These are phyloP conservation scores for Holothuria leucospilota DNA, from an alignment of 53 echinoderm and acorn worm species.

Conservation along the genomic window DNA sequence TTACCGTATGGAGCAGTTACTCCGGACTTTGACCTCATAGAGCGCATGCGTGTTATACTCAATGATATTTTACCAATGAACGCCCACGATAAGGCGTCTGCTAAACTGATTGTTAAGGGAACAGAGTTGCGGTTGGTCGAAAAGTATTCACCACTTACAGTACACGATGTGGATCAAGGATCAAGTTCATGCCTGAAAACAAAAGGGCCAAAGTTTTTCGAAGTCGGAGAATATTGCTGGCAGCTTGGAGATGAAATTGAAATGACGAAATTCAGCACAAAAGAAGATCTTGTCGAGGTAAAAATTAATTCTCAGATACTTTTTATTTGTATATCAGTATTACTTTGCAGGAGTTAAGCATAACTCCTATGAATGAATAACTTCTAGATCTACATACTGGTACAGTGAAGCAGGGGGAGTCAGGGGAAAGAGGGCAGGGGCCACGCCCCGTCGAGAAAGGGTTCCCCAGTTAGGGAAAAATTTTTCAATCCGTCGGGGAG, in stretches of 20 bases:
- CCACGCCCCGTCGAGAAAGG: too few relatives aligned
- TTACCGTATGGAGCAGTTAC: slow-evolving; percentile 82
- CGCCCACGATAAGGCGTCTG: slow-evolving; percentile 72
- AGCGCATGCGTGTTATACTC: slow-evolving; percentile 67
- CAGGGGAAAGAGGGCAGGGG: too few relatives aligned
- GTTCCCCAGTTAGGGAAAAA: too few relatives aligned
- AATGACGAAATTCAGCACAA: slow-evolving; percentile 57
- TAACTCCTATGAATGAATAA: too few relatives aligned
- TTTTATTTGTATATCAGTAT: too few relatives aligned
- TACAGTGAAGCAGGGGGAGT: too few relatives aligned
- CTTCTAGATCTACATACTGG: too few relatives aligned
- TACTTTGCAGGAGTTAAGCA: too few relatives aligned
- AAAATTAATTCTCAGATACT: not conserved
- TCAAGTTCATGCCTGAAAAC: slow-evolving; percentile 80
- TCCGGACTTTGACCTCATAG: slow-evolving; percentile 77
- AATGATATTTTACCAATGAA: slow-evolving; percentile 60
- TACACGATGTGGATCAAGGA: slow-evolving; percentile 89
- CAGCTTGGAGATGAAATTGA: slow-evolving; percentile 75
- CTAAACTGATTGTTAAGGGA: slow-evolving; percentile 45
- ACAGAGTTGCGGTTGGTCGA: slow-evolving; percentile 64
- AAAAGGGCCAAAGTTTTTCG: slow-evolving; percentile 81
- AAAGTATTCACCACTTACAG: slow-evolving; percentile 71
- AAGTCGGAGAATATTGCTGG: slow-evolving; percentile 82
- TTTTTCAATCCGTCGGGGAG: too few relatives aligned
- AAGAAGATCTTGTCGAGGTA: slow-evolving; percentile 84